Evolutionary conservation across 2,113 vertebrate species (phyloP), one percentile per base, ranked within the genome.

Genomic region (Rhegmatorhina hoffmannsi): DNA sequence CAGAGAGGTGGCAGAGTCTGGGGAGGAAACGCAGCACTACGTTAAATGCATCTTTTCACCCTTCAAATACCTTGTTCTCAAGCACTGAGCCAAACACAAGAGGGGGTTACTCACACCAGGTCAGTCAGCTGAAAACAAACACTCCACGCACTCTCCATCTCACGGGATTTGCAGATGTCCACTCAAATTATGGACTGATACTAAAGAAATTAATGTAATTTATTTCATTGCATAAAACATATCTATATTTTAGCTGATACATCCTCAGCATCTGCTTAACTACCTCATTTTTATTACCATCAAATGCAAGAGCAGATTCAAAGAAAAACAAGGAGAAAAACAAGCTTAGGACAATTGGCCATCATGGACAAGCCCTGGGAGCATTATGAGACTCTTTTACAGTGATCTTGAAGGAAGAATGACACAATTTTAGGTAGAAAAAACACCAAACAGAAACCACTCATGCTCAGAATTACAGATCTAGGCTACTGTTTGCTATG

Each of bases 1-100:
- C 97, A 97, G 95, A 97, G 97, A 98, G 94, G 98, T 87, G 95
- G 98, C 98, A 98, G 96, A 96, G 95, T 98, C 99, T 99, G 96
- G 94, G 55, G 78, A 94, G 59, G 89, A 80, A 95, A 95, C 7
- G 70, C 24, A 68, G 69, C 33, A 82, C 18, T 28, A 36, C 1
- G 5, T 94, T 91, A 92, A 94, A 82, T 64, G 76, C 10, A 12
- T 36, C 72, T 43, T 75, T 24, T 13, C 47, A 18, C 17, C 1
- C 13, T 56, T 66, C 26, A 87, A 52, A 31, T 12, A 46, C 2
- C 29, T 82, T 46, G 24, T 33, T 76, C 85, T 73, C 66, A 83
- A 87, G 28, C 1, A 1, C 63, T 62, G 49, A 66, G 43, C 33
- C 24, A 67, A 84, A n/a, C 17, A 38, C 16, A 29, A 70, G 46